These are phyloP conservation scores for Leucophenga maculata DNA, from an alignment of 2,888 invertebrate species.

Conservation along the genomic window DNA sequence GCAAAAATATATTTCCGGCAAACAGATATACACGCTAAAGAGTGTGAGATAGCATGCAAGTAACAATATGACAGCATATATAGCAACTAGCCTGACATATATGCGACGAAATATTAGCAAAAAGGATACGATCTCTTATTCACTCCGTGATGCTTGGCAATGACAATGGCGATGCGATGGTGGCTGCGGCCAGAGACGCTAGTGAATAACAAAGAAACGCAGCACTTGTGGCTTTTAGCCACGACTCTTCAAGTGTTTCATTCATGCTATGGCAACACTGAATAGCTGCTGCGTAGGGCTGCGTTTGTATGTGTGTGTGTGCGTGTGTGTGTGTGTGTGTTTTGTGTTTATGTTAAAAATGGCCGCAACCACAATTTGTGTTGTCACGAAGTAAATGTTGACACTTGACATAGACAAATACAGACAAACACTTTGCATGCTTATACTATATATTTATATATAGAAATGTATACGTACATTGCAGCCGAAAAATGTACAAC, in stretches of 20 bases:
- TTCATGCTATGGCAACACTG: background rate
- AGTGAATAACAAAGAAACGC: conserved; percentile 30
- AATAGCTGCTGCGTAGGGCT: background rate
- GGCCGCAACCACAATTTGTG: conserved; percentile 63
- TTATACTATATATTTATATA: conserved; percentile 5
- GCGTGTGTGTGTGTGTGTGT: conserved; percentile 26
- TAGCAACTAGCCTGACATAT: conserved; percentile 20
- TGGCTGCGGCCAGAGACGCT: conserved; percentile 15
- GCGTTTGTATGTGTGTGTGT: conserved; percentile 22
- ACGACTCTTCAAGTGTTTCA: conserved; percentile 11
- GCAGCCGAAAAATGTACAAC: background rate
- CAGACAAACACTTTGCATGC: conserved; percentile 37
- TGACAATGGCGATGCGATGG: background rate
- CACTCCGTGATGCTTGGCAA: background rate
- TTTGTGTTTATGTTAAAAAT: conserved; percentile 41
- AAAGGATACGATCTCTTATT: conserved; percentile 36
- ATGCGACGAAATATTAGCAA: conserved; percentile 30
- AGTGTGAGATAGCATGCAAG: no score
- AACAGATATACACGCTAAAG: no score
- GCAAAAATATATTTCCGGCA: background rate
- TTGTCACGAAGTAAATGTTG: conserved; percentile 63
- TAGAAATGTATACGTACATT: conserved; percentile 5
- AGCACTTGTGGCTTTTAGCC: conserved; percentile 39
- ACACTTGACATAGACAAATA: conserved; percentile 61
- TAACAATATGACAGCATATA: conserved; percentile 4